phyloP scores from a whole-genome alignment of 2,888 invertebrate species.

The Glyphotaelius pellucidus region DNA sequence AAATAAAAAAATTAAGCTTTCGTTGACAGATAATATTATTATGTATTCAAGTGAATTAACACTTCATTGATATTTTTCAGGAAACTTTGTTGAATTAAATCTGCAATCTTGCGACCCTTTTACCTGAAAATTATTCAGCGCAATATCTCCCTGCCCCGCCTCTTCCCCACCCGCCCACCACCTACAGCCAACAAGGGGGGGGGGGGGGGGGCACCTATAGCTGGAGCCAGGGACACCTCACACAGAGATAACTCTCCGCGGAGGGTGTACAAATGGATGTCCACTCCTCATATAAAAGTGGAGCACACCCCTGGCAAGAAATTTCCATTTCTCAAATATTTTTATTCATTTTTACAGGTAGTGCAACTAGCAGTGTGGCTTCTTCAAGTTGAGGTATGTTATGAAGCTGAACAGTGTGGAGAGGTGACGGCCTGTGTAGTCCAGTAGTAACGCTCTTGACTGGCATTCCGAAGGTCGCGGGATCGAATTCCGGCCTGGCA shows the following conservation, averaged over 20 bases:
- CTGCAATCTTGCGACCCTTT: neutral
- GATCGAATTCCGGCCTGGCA: no score
- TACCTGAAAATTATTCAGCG: constrained; percentile 2
- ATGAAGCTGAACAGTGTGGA: no score
- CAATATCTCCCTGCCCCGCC: neutral
- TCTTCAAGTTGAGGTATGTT: no score
- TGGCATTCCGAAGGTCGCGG: no score
- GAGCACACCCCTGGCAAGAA: constrained; percentile 50
- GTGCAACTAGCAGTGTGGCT: no score
- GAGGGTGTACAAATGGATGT: constrained; percentile 64
- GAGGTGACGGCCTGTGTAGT: no score
- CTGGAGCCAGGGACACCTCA: constrained; percentile 40
- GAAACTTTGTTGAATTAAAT: neutral
- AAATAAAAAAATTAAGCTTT: no score
- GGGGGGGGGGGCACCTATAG: neutral
- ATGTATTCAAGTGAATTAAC: no score
- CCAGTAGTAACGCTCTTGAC: no score
- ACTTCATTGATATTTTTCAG: no score
- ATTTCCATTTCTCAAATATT: constrained; percentile 1
- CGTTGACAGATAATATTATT: no score
- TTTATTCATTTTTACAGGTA: neutral
- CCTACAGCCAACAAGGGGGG: neutral
- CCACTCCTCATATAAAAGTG: constrained; percentile 63
- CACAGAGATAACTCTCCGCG: constrained; percentile 57
- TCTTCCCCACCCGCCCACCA: neutral